A percentile compares a stretch with the other conserved stretches of the same genome.
phyloP scores from a whole-genome alignment of 2,797 vertebrate genomes.

The Todus mexicanus region DNA sequence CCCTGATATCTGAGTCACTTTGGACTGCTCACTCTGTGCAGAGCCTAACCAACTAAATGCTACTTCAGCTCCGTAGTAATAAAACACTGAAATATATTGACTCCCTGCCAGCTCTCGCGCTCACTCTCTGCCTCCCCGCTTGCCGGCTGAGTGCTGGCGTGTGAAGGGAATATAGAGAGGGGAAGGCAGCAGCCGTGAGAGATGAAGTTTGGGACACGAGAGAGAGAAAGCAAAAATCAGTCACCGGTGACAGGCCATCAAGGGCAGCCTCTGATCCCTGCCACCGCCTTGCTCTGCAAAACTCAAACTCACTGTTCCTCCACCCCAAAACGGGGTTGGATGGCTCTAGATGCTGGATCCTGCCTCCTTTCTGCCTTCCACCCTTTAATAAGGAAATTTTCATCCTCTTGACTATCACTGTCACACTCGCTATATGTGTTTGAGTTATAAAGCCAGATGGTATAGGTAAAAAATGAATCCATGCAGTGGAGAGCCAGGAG shows the following conservation, averaged over 20 bases:
- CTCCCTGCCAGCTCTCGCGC: constrained; percentile 69
- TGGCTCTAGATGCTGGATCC: not conserved
- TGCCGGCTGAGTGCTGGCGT: constrained; percentile 46
- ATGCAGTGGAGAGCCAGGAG: not conserved
- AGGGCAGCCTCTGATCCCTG: constrained; percentile 18
- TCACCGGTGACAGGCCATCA: constrained; percentile 48
- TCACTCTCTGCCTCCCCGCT: constrained; percentile 52
- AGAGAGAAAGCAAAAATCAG: constrained; percentile 59
- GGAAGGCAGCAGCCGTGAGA: constrained; percentile 28
- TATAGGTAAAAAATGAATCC: not conserved
- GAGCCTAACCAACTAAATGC: constrained; percentile 74
- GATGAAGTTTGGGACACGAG: constrained; percentile 62
- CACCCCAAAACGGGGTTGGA: not conserved
- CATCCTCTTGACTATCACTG: not conserved
- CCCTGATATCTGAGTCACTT: constrained; percentile 68
- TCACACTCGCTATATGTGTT: not conserved
- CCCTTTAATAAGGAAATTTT: not conserved
- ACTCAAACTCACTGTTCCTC: not conserved
- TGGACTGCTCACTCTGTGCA: constrained; percentile 65
- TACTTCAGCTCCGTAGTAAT: constrained; percentile 73
- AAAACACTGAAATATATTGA: constrained; percentile 80
- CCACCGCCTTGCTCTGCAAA: not conserved
- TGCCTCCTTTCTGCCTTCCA: not conserved
- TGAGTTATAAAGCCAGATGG: not conserved
- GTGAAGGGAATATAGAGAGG: constrained; percentile 67